Conservation (phyloP, 2,113 vertebrate genomes). For the Pseudorectes ferrugineus region DNA sequence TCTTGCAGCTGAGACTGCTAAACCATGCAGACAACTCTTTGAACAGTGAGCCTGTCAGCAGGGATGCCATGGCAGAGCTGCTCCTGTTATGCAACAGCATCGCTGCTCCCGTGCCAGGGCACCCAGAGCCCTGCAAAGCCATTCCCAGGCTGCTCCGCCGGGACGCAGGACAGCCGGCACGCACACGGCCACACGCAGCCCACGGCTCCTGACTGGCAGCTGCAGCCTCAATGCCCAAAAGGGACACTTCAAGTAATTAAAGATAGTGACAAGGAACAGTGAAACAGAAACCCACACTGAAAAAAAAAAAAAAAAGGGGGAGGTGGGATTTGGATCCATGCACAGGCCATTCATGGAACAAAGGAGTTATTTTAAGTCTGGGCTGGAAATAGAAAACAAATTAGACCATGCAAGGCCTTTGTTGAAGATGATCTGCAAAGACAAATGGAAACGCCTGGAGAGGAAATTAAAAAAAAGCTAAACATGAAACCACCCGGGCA, state of each 20-base stretch:
- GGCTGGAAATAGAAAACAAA: slow-evolving; percentile 59
- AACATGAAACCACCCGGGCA: background rate
- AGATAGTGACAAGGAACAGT: background rate
- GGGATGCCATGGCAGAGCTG: background rate
- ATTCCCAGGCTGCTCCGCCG: background rate
- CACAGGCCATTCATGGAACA: slow-evolving; percentile 32
- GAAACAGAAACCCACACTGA: background rate
- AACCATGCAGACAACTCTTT: background rate
- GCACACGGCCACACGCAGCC: background rate
- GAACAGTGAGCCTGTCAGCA: background rate
- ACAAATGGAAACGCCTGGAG: slow-evolving; percentile 37
- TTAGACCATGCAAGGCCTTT: slow-evolving; percentile 12
- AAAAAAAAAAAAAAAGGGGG: background rate
- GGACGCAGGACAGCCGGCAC: rapidly evolving
- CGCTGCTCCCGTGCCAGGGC: background rate
- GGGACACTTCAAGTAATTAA: background rate
- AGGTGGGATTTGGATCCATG: slow-evolving; percentile 1
- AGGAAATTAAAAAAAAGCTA: background rate
- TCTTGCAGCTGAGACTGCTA: background rate
- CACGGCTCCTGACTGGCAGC: background rate
- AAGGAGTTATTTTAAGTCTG: slow-evolving; percentile 49
- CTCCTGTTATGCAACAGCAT: background rate
- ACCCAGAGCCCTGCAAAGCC: background rate
- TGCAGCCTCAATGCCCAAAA: background rate
- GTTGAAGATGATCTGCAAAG: slow-evolving; percentile 49